phyloP scores from a whole-genome alignment of 2,888 invertebrate genomes.

The Nomada hirtipes region DNA sequence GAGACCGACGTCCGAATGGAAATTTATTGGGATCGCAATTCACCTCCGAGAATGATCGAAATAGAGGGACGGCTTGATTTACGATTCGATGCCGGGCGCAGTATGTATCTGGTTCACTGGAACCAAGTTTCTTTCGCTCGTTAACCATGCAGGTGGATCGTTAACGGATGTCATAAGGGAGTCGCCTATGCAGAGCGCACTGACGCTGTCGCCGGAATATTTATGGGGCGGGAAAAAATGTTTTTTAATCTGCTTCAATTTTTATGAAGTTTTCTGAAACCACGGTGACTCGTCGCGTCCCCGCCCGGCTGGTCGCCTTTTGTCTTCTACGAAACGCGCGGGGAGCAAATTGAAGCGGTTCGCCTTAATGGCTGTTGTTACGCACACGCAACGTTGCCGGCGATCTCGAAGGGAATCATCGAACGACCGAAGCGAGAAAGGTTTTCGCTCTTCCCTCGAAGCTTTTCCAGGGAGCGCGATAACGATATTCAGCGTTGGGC shows the following conservation, averaged over 20 bases:
- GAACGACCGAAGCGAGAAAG: constrained; percentile 58
- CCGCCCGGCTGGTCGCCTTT: constrained; percentile 28
- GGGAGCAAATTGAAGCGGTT: constrained; percentile 52
- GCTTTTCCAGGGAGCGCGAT: constrained; percentile 8
- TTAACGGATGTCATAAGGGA: constrained; percentile 38
- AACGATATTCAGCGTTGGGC: not conserved
- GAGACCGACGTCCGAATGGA: not conserved
- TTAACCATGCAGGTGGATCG: constrained; percentile 49
- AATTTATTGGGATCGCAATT: constrained; percentile 31
- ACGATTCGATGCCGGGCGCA: constrained; percentile 29
- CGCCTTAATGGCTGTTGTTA: constrained; percentile 72
- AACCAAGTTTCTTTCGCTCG: constrained; percentile 38
- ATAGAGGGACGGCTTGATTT: constrained; percentile 45
- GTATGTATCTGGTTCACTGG: constrained; percentile 56
- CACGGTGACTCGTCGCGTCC: constrained; percentile 42
- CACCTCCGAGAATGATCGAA: constrained; percentile 16
- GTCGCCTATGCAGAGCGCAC: constrained; percentile 6
- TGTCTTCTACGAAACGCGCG: constrained; percentile 32
- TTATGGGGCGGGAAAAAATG: constrained; percentile 28
- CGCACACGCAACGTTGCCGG: constrained; percentile 75
- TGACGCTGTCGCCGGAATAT: constrained; percentile 24
- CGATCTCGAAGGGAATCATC: constrained; percentile 66
- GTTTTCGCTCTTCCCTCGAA: constrained; percentile 24
- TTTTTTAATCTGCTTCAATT: not conserved
- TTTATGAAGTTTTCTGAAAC: constrained; percentile 16